These are phyloP conservation scores for Menura novaehollandiae DNA, from an alignment of 2,113 vertebrate genomes.

Conservation along the genomic window DNA sequence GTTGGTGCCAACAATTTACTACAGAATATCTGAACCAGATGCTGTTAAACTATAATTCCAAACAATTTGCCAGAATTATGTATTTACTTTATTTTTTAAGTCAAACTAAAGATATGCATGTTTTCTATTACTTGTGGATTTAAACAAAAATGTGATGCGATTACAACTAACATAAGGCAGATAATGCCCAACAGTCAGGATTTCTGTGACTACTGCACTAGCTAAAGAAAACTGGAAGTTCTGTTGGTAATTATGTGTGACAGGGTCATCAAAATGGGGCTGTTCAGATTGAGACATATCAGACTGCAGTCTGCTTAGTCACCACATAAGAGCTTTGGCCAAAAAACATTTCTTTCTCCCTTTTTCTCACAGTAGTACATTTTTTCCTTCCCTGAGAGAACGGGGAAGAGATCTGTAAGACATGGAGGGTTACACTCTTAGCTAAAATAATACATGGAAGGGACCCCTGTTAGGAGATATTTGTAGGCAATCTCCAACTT, in stretches of 20 bases:
- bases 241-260: not conserved
- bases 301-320: conserved; percentile 45
- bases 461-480: not conserved
- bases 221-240: conserved; percentile 17
- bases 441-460: not conserved
- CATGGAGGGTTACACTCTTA: not conserved
- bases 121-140: conserved; percentile 74
- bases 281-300: conserved; percentile 34
- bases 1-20: conserved; percentile 74
- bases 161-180: conserved; percentile 37
- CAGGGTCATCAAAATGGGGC: not conserved
- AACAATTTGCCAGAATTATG: conserved; percentile 80
- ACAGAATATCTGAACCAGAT: conserved; percentile 80
- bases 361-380: not conserved
- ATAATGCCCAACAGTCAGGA: conserved; percentile 24
- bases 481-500: not conserved
- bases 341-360: not conserved
- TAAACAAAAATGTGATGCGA: conserved; percentile 58
- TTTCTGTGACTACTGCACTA: not conserved
- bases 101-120: conserved; percentile 72
- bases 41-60: conserved; percentile 76
- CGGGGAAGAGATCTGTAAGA: not conserved
- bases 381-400: not conserved
- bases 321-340: conserved; percentile 5
- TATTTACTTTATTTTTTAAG: conserved; percentile 77